Evolutionary conservation across 2,888 invertebrate species (phyloP), one percentile per base, ranked within the genome.

Genomic region (Drosophila austrosaltans): DNA sequence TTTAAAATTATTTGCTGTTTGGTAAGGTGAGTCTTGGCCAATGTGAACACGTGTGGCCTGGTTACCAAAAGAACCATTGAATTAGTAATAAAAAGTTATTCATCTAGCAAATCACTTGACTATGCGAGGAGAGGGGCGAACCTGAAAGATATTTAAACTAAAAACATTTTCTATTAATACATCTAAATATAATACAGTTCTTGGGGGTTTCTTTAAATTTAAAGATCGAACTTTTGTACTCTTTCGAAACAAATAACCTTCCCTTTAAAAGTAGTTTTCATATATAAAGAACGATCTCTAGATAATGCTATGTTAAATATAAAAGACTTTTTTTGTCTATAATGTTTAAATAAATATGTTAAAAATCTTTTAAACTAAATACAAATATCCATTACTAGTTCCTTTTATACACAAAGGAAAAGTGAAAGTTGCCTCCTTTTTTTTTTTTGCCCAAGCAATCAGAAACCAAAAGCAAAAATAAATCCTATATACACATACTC

Each of bases 371-470:
- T 62, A 56, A 40, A 72, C 81, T 82, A 69, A 70, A 79, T 66
- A 80, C 70, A 67, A 80, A 78, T 86, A 82, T 85, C 81, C 86
- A 81, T 77, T 82, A 75, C 53, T 60, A 81, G 60, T 10, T 73
- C 56, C 68, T 16, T 16, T 16, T 63, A 75, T 68, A 65, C 25
- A 22, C 1, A 48, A 48, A 25, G 25, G 25, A 48, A 79, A 85
- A 81, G 81, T 54, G 75, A 85, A 69, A 86, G 84, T 76, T 61
- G 39, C 53, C 16, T 67, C 53, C 32, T 22, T 58, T 54, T 53
- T 22, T 58, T 54, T 53, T 68, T 54, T 53, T 68, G 67, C 63
- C 76, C 61, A 66, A 56, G 59, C 67, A 77, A 86, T 76, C 81
- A 83, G 63, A 75, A 53, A 65, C 63, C 69, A 68, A 63, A 65